phyloP scores from a whole-genome alignment of 2,113 vertebrate genomes.

The Cavia aperea region DNA sequence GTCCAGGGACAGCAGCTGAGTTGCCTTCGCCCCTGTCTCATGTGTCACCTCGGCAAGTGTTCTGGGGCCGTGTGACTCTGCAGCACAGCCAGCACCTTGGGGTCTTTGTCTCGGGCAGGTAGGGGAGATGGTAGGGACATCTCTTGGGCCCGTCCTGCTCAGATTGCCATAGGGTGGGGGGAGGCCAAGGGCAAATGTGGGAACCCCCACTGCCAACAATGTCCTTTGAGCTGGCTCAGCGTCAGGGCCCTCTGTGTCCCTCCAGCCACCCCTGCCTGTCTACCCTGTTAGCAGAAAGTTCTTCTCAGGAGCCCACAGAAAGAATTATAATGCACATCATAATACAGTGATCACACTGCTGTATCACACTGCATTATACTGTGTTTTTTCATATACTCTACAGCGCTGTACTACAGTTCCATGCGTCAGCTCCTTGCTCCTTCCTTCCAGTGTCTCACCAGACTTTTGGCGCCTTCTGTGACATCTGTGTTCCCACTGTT shows the following conservation, averaged over 20 bases:
- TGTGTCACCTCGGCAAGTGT: neutral
- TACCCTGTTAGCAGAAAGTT: neutral
- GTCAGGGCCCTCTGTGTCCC: rapidly evolving
- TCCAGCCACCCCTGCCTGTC: neutral
- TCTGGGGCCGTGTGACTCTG: neutral
- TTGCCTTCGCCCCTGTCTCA: neutral
- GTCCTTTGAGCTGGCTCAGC: neutral
- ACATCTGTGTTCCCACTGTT: rapidly evolving
- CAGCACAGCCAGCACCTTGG: neutral
- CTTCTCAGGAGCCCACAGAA: neutral
- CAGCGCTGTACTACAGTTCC: neutral
- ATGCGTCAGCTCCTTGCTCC: neutral
- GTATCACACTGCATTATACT: neutral
- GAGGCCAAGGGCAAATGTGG: rapidly evolving
- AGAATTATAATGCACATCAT: neutral
- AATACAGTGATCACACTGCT: neutral
- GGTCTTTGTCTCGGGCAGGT: neutral
- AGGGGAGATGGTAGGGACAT: neutral
- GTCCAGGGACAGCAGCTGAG: neutral
- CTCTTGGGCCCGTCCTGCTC: neutral
- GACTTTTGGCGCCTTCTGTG: rapidly evolving
- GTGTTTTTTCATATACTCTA: neutral
- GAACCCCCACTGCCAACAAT: neutral
- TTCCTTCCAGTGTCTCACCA: rapidly evolving
- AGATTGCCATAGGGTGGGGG: rapidly evolving